Base-by-base conservation (phyloP, 2,888 invertebrate genomes). In the Diachrysia chrysitis region DNA sequence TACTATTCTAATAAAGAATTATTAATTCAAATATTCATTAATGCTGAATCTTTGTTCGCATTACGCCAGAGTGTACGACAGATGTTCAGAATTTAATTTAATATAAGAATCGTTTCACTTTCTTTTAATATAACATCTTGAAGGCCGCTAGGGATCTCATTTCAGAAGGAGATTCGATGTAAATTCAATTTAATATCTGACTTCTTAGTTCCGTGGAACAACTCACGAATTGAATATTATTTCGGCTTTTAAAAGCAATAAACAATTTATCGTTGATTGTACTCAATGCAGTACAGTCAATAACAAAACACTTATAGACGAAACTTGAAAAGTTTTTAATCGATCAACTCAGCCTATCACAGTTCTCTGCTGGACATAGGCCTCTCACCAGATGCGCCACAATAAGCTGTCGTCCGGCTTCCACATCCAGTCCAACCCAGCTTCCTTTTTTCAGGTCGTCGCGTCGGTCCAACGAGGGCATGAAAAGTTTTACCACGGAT, bases 1-100 rank as follows among this genome's bases (percentile, higher is more conserved):
- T 76, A 77, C 70, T 81, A 83, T 83, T 83, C 75, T 71, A 78
- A 85, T 83, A 79, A 70, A 76, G 78, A 85, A 86, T 87, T 82
- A 85, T 83, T 86, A 86, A 88, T 88, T 87, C 83, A 91, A 89
- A 88, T 90, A 92, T 92, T 93, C 89, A 92, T 92, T 91, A 91
- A 90, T 90, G 86, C 87, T 73, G 81, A 90, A 90, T 88, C 87
- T 87, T 85, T 82, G 79, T 87, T 86, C 86, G 84, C 85, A 87
- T 88, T 81, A 85, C 84, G 84, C 83, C 75, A 78, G 83, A 84
- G 84, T 89, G 89, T 90, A 91, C 92, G 89, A 91, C 93, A 93
- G 93, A 93, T 93, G 93, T 93, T 92, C 91, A 84, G 87, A 90
- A 90, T 91, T 93, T 91, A 91, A 93, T 92, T 92, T 92, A 89